Base-by-base conservation (phyloP, 2,113 vertebrate genomes). In the Corythaixoides concolor region DNA sequence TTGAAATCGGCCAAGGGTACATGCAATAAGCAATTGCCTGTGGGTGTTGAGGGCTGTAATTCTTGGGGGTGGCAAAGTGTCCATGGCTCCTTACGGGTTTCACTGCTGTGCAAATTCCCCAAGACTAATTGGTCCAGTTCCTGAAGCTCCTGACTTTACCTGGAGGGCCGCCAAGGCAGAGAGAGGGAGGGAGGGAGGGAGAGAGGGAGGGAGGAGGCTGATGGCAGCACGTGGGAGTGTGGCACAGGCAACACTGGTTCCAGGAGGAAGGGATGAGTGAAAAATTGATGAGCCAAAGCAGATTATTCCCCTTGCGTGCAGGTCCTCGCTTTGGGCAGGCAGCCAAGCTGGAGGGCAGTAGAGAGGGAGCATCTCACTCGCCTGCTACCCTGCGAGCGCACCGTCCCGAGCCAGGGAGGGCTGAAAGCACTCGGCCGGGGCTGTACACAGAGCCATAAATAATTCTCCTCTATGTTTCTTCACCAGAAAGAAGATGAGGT, bases 161-260 rank as follows among this genome's bases (percentile, higher is more conserved):
- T 78, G 50, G 70, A 89, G 27, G 17, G 39, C 30, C 6, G 20
- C 45, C 8, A 19, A 18, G 55, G 5, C 2, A 14, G 21, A 56
- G 27, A 13, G 39, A 39, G 39, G 39, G 8, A 68, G 18, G 37
- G 15, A 33, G 9, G 33, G 11, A 78, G 6, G 41, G 41, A 43
- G 41, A 12, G 41, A 43, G 41, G 41, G 41, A 43, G 15, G 15
- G 12, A 80, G 12, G 11, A 60, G 39, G 27, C 8, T 43, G 58
- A 63, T 59, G 28, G 49, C 60, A 41, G 28, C 1, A 0, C 0
- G 5, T 90, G 49, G 43, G 45, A 64, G 23, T 0, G 0, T 2
- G 2, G 26, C 60, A 58, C 26, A 8, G 37, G 30, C 28, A 49
- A 5, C 1, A 0, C 13, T 39, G 8, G 4, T 43, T 84, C 26